phyloP scores from a whole-genome alignment of 2,113 vertebrate genomes.

The Cheirogaleus medius region DNA sequence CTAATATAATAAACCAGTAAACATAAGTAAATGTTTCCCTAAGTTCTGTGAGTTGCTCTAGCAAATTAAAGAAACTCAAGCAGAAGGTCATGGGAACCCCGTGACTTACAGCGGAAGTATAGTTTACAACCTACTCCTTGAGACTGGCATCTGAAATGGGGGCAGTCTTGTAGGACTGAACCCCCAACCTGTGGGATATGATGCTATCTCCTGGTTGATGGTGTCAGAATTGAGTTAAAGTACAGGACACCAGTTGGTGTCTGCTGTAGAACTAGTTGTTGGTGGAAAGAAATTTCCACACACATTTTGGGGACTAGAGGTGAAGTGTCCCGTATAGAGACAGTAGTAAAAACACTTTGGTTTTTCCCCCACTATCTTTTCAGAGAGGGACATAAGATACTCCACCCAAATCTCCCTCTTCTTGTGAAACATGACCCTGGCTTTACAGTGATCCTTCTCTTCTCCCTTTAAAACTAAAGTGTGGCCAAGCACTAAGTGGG shows the following conservation, averaged over 20 bases:
- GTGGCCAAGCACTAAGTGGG: not conserved
- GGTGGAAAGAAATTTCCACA: not conserved
- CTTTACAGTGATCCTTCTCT: not conserved
- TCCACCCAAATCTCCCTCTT: not conserved
- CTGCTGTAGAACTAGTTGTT: not conserved
- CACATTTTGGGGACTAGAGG: not conserved
- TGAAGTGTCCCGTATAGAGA: not conserved
- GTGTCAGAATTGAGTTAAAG: not conserved
- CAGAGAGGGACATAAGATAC: not conserved
- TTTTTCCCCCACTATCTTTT: not conserved
- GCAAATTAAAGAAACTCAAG: not conserved
- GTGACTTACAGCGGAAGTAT: not conserved
- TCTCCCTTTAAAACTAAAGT: not conserved
- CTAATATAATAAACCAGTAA: not conserved
- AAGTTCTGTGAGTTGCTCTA: not conserved
- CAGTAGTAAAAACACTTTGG: not conserved
- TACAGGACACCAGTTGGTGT: not conserved
- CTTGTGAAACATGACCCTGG: not conserved
- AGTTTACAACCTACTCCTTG: not conserved
- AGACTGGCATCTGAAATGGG: not conserved
- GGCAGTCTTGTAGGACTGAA: not conserved
- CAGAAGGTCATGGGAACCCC: not conserved
- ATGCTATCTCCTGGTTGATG: not conserved
- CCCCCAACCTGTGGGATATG: not conserved
- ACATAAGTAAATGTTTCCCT: not conserved